Conservation (phyloP, 2,113 vertebrate species). For the Psammodynastes pulverulentus region DNA sequence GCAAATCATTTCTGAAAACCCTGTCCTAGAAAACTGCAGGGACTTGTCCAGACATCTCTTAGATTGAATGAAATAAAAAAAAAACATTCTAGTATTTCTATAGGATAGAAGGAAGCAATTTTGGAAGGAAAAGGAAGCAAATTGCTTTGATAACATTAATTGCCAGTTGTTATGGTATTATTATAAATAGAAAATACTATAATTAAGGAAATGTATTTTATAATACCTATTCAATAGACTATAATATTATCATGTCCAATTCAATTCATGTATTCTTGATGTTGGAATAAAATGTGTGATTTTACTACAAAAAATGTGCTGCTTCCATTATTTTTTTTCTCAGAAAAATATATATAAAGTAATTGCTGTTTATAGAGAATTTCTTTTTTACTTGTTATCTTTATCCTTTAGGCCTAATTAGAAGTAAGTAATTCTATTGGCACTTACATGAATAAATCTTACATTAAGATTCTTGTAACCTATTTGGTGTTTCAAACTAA, state of each 20-base stretch:
- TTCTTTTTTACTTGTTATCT: slow-evolving; percentile 22
- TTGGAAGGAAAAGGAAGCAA: neutral
- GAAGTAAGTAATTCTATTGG: slow-evolving; percentile 32
- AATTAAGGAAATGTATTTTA: neutral
- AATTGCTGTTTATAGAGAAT: slow-evolving; percentile 36
- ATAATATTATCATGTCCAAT: neutral
- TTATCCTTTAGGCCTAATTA: slow-evolving; percentile 43
- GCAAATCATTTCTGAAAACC: neutral
- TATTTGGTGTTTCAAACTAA: neutral
- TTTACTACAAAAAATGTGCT: neutral
- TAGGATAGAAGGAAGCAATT: neutral
- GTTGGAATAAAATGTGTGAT: fast-evolving
- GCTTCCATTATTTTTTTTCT: neutral
- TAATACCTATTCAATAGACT: neutral
- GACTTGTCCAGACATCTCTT: neutral
- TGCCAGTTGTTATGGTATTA: neutral
- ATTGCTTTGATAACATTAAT: neutral
- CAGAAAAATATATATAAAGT: neutral
- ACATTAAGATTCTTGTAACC: slow-evolving; percentile 12
- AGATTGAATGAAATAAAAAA: neutral
- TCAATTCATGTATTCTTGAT: neutral
- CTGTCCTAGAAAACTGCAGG: neutral
- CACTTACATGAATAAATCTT: neutral
- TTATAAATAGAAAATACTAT: neutral
- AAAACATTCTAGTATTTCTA: neutral